phyloP scores from a whole-genome alignment of 2,113 vertebrate species.

The Sialia sialis region DNA sequence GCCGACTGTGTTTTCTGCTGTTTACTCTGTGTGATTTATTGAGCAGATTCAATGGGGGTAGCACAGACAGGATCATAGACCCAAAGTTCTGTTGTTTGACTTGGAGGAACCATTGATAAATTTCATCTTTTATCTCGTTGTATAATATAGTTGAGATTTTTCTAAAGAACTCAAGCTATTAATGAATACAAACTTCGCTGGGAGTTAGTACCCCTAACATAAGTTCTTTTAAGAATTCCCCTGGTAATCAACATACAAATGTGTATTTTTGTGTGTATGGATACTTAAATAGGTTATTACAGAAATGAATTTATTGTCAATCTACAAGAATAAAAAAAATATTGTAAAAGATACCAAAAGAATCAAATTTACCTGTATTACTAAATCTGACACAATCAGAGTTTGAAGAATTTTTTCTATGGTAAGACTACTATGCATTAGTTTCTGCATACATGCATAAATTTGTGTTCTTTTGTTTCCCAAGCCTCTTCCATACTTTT shows the following conservation, averaged over 20 bases:
- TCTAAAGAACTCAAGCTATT: neutral
- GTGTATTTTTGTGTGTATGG: neutral
- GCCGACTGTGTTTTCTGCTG: neutral
- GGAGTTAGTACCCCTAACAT: neutral
- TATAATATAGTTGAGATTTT: neutral
- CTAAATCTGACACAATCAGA: neutral
- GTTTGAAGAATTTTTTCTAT: neutral
- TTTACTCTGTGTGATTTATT: constrained; percentile 43
- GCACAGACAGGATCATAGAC: constrained; percentile 23
- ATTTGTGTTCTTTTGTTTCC: neutral
- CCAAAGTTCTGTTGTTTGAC: constrained; percentile 22
- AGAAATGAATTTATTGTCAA: neutral
- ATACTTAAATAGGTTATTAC: neutral
- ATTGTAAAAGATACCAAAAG: neutral
- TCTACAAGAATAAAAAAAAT: neutral
- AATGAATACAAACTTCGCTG: neutral
- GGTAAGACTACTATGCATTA: neutral
- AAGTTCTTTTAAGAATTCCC: neutral
- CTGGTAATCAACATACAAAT: neutral
- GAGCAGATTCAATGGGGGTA: constrained; percentile 52
- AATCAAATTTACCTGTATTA: neutral
- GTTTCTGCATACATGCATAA: neutral
- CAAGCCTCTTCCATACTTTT: neutral
- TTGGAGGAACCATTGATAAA: constrained; percentile 28
- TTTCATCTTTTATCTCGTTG: neutral